These are phyloP conservation scores for Loris lydekkerianus DNA, from an alignment of 2,797 vertebrate species.

Conservation along the genomic window DNA sequence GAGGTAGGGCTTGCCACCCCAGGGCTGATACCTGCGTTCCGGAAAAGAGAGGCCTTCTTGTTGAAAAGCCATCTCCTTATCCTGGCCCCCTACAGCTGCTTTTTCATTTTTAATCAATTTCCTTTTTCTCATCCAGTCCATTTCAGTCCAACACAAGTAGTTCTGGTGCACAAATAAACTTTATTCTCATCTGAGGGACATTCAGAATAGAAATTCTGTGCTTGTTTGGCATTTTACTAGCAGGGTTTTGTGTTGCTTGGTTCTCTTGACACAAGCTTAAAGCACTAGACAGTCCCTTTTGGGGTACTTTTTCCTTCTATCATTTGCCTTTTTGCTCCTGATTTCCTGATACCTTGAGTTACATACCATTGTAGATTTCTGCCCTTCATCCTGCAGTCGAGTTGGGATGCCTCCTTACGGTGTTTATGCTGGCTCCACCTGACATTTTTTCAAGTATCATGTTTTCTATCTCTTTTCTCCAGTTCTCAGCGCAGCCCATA, in stretches of 20 bases:
- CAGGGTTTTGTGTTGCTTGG: neutral
- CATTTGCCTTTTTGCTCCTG: neutral
- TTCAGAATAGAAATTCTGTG: neutral
- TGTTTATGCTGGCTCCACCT: neutral
- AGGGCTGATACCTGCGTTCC: neutral
- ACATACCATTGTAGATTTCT: neutral
- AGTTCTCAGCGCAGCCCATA: neutral
- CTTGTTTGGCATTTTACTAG: neutral
- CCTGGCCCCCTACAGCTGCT: neutral
- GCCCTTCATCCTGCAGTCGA: neutral
- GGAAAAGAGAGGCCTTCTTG: neutral
- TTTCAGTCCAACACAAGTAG: slow-evolving; percentile 53
- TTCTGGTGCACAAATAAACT: neutral
- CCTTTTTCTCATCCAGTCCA: neutral
- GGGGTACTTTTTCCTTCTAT: neutral
- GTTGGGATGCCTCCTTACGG: neutral
- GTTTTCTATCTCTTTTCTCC: neutral
- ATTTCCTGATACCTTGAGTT: neutral
- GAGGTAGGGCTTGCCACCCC: neutral
- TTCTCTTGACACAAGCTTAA: slow-evolving; percentile 43
- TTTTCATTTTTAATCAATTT: neutral
- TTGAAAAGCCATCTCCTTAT: neutral
- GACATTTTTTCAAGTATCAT: neutral
- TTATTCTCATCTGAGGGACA: neutral
- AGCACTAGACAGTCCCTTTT: neutral